Evolutionary conservation across 1,140 invertebrate genomes (phyloP).

Genomic region (Neotoxoptera formosana): DNA sequence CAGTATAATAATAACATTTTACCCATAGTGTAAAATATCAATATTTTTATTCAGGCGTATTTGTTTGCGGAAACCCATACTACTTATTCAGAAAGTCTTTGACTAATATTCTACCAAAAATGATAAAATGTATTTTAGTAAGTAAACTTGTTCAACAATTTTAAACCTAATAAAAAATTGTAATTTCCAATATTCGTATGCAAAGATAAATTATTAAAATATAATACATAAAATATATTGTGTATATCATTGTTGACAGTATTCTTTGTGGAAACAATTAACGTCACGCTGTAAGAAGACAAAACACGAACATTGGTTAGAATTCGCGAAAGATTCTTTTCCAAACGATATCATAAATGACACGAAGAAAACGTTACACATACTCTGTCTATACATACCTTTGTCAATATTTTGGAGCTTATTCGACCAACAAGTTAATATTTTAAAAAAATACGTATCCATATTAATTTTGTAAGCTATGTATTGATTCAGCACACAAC

Average conservation of each 20-base stretch:
- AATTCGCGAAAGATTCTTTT: slow-evolving; percentile 76
- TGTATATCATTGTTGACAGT: not conserved
- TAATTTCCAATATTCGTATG: not conserved
- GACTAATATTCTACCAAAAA: not conserved
- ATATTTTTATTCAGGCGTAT: slow-evolving; percentile 7
- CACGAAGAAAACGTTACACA: slow-evolving; percentile 74
- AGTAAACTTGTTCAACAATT: not conserved
- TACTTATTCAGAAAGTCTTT: slow-evolving; percentile 6
- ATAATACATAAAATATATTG: not conserved
- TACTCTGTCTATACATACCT: slow-evolving; percentile 81
- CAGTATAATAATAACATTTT: too few species aligned
- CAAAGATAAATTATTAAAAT: not conserved
- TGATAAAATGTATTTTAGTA: slow-evolving; percentile 35
- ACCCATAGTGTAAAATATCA: not conserved
- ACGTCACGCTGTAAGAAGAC: not conserved
- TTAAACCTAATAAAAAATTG: not conserved
- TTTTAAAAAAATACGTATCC: not conserved
- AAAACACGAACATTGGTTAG: slow-evolving; percentile 75
- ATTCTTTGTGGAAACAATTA: not conserved
- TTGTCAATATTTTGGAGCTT: slow-evolving; percentile 90
- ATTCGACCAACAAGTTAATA: slow-evolving; percentile 76
- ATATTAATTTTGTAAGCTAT: not conserved
- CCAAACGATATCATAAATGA: slow-evolving; percentile 74
- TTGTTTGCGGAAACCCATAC: slow-evolving; percentile 29
- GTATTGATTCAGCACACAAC: slow-evolving; percentile 33